Evolutionary conservation across 2,797 vertebrate genomes (phyloP).

Genomic region (Hemitrygon akajei): DNA sequence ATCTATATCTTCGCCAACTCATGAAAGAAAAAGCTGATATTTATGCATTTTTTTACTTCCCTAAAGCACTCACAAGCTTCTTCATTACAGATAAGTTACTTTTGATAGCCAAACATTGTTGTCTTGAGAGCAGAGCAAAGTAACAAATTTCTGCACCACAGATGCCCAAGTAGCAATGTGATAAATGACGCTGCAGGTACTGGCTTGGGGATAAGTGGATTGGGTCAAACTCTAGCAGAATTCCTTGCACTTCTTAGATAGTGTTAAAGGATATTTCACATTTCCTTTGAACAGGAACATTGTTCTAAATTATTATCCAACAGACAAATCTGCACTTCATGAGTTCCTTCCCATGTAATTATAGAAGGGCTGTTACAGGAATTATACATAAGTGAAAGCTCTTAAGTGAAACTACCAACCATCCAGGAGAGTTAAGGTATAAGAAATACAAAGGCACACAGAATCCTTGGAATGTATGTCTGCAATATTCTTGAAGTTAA

Average conservation of each 20-base stretch:
- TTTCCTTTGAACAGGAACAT: no score
- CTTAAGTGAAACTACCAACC: background rate
- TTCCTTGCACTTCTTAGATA: background rate
- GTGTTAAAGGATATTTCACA: background rate
- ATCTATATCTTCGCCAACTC: background rate
- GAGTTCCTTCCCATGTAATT: no score
- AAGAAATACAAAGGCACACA: no score
- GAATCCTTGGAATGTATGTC: no score
- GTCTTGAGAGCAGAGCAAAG: background rate
- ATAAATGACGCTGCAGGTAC: background rate
- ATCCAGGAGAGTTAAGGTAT: background rate
- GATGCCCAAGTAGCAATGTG: background rate
- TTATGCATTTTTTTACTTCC: background rate
- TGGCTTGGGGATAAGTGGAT: background rate
- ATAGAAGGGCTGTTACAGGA: no score
- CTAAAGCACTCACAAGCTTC: background rate
- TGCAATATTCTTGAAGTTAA: no score
- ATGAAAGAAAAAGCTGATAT: background rate
- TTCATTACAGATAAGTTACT: background rate
- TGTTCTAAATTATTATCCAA: no score
- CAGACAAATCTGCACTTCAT: no score
- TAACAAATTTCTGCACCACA: background rate
- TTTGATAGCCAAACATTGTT: background rate
- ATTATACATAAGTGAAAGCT: no score
- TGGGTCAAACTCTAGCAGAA: background rate